These are phyloP conservation scores for Nymphicus hollandicus DNA, from an alignment of 2,113 vertebrate species.

Conservation along the genomic window DNA sequence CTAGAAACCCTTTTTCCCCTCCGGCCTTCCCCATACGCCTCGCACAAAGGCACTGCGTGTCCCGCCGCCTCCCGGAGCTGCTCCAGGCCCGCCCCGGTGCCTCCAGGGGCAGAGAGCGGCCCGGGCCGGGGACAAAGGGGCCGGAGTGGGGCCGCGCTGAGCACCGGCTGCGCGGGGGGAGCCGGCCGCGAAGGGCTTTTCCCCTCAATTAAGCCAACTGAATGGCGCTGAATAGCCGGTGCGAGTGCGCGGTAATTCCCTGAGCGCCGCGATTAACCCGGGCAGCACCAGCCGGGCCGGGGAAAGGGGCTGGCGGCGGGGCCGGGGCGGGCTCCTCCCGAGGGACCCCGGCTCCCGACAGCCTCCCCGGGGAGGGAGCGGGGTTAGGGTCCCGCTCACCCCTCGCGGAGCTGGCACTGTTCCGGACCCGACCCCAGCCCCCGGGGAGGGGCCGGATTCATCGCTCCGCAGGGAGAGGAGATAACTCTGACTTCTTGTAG, in stretches of 20 bases:
- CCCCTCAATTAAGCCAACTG: conserved; percentile 76
- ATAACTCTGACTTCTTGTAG: background rate
- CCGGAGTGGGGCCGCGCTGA: background rate
- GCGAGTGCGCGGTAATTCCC: conserved; percentile 74
- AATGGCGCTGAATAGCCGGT: conserved; percentile 74
- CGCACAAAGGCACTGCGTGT: background rate
- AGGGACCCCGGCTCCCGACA: background rate
- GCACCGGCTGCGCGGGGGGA: conserved; percentile 39
- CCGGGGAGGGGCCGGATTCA: background rate
- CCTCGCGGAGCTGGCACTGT: background rate
- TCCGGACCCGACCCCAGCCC: background rate
- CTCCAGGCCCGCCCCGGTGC: background rate
- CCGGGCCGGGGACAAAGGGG: background rate
- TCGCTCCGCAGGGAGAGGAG: background rate
- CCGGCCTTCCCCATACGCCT: background rate
- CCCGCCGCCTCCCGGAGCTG: background rate
- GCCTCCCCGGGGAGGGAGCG: background rate
- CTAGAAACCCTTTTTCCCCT: background rate
- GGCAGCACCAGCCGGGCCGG: conserved; percentile 20
- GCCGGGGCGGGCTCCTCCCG: background rate
- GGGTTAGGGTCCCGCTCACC: background rate
- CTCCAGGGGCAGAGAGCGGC: background rate
- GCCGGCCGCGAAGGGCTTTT: conserved; percentile 46
- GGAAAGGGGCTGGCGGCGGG: background rate
- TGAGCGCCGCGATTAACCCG: conserved; percentile 73